These are phyloP conservation scores for Diorhabda elongata DNA, from an alignment of 1,140 invertebrate genomes.

Conservation along the genomic window DNA sequence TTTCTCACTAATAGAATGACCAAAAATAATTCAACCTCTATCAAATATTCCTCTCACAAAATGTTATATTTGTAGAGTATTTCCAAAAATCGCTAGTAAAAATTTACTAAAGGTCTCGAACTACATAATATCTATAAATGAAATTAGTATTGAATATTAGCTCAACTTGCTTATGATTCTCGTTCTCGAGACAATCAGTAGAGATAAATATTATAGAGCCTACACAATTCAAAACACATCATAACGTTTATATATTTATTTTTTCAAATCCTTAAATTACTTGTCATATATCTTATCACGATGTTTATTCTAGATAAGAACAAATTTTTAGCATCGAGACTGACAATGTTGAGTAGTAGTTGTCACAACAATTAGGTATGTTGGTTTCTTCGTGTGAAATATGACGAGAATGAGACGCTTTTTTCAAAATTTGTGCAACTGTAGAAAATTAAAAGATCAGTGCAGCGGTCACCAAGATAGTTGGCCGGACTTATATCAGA, in stretches of 20 bases:
- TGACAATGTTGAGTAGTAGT: too few species aligned
- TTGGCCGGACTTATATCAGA: background rate
- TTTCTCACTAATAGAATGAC: too few species aligned
- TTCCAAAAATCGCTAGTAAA: too few species aligned
- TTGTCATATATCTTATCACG: conserved; percentile 1
- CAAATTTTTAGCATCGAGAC: background rate
- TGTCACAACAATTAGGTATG: too few species aligned
- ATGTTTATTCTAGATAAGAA: background rate
- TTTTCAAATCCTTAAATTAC: background rate
- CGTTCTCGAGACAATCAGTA: background rate
- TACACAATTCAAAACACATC: too few species aligned
- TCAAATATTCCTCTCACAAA: too few species aligned
- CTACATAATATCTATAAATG: too few species aligned
- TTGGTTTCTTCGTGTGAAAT: background rate
- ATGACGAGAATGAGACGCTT: conserved; percentile 24
- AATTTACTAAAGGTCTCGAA: too few species aligned
- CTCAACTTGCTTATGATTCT: too few species aligned
- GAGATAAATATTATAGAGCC: background rate
- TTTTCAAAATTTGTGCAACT: conserved; percentile 23
- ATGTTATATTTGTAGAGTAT: too few species aligned
- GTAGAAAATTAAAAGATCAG: conserved; percentile 14
- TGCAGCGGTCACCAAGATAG: conserved; percentile 9
- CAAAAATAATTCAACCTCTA: too few species aligned
- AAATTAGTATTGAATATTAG: too few species aligned
- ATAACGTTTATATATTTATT: background rate